phyloP scores from a whole-genome alignment of 2,797 vertebrate genomes.

The Sebastolobus alascanus region DNA sequence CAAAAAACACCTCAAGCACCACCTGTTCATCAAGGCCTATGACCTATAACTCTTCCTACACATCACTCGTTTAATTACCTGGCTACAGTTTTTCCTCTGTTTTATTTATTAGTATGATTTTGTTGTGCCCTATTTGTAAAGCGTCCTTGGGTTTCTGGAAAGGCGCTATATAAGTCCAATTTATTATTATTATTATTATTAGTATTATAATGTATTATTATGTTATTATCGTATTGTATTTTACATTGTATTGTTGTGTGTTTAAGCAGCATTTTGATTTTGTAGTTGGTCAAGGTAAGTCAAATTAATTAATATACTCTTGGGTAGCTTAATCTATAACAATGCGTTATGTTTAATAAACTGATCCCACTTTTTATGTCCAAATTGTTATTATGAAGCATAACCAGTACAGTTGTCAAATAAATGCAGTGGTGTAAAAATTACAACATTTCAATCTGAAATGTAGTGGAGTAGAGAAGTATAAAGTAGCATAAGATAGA shows the following conservation, averaged over 20 bases:
- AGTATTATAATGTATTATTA: not conserved
- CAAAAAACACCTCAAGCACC: too few species aligned
- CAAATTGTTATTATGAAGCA: not conserved
- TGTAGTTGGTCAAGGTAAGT: not conserved
- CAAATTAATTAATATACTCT: not conserved
- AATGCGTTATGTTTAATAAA: not conserved
- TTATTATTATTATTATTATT: too few species aligned
- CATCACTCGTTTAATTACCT: too few species aligned
- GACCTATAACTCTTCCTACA: too few species aligned
- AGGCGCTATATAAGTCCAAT: too few species aligned
- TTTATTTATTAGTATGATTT: too few species aligned
- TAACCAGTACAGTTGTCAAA: not conserved
- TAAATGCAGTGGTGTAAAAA: not conserved
- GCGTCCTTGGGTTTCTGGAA: too few species aligned
- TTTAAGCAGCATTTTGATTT: not conserved
- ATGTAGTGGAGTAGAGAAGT: not conserved
- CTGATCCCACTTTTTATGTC: not conserved
- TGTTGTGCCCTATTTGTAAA: too few species aligned
- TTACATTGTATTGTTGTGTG: not conserved
- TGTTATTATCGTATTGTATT: not conserved
- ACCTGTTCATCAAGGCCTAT: too few species aligned
- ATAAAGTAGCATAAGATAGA: not conserved
- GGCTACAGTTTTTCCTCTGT: too few species aligned
- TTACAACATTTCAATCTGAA: not conserved
- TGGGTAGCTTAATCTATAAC: not conserved